Percentiles rank a stretch among this genome's conserved stretches.
Evolutionary conservation across 2,888 invertebrate species (phyloP).

Genomic region (Dromius quadrimaculatus): DNA sequence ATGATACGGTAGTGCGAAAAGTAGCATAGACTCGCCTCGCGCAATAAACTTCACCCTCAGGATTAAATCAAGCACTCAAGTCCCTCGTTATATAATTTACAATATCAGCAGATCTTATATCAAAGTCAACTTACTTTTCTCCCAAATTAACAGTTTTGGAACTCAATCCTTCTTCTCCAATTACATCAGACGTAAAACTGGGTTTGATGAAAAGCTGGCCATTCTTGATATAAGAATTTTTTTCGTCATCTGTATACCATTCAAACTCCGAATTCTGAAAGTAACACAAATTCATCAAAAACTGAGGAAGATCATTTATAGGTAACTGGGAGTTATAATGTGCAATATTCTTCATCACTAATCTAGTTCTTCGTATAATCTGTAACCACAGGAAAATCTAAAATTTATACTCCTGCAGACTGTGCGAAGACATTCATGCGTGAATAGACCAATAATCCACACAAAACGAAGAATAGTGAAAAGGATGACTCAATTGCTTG

Average conservation of each 20-base stretch:
- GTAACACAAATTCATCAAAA: background rate
- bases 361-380: background rate
- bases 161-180: slow-evolving; percentile 66
- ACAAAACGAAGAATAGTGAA: no score
- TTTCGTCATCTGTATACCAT: slow-evolving; percentile 18
- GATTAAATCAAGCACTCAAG: no score
- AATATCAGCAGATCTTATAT: no score
- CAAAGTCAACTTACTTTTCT: no score
- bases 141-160: slow-evolving; percentile 70
- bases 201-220: slow-evolving; percentile 20
- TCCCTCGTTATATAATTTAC: no score
- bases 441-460: no score
- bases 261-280: slow-evolving; percentile 41
- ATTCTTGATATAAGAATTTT: slow-evolving; percentile 13
- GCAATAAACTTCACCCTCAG: no score
- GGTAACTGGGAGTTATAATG: no score
- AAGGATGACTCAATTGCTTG: no score
- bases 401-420: background rate
- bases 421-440: background rate
- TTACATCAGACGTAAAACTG: slow-evolving; percentile 26
- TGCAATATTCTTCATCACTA: no score
- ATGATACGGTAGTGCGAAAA: no score
- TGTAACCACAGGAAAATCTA: background rate
- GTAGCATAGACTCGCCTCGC: no score
- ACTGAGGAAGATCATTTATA: background rate